phyloP scores from a whole-genome alignment of 2,113 vertebrate genomes.

The Barbus barbus region DNA sequence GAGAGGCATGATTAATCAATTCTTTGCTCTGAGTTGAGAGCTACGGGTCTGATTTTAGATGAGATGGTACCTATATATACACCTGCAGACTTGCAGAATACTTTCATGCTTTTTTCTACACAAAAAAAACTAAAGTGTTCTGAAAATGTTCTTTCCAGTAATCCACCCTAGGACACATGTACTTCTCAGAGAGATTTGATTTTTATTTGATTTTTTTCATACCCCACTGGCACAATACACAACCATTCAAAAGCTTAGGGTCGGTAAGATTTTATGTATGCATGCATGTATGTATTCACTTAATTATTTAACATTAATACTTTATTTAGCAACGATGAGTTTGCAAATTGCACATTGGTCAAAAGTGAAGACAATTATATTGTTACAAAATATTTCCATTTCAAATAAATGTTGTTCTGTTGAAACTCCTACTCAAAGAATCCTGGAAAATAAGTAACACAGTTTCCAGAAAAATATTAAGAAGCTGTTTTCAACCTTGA shows the following conservation, averaged over 20 bases:
- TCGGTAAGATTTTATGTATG: too few relatives aligned
- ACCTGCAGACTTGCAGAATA: not conserved
- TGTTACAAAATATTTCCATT: not conserved
- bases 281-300: too few relatives aligned
- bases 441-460: not conserved
- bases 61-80: not conserved
- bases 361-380: not conserved
- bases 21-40: constrained; percentile 25
- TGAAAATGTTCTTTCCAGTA: not conserved
- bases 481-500: not conserved
- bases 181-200: not conserved
- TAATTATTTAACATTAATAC: too few relatives aligned
- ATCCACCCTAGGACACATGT: not conserved
- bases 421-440: not conserved
- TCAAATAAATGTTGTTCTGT: not conserved
- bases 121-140: not conserved
- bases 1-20: constrained; percentile 48
- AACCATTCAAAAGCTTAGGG: not conserved
- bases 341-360: not conserved
- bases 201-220: not conserved
- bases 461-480: not conserved
- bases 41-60: constrained; percentile 7
- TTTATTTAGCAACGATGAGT: not conserved
- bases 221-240: not conserved
- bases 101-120: not conserved